Base-by-base conservation (phyloP, 2,797 vertebrate genomes). In the Gorsachius magnificus region DNA sequence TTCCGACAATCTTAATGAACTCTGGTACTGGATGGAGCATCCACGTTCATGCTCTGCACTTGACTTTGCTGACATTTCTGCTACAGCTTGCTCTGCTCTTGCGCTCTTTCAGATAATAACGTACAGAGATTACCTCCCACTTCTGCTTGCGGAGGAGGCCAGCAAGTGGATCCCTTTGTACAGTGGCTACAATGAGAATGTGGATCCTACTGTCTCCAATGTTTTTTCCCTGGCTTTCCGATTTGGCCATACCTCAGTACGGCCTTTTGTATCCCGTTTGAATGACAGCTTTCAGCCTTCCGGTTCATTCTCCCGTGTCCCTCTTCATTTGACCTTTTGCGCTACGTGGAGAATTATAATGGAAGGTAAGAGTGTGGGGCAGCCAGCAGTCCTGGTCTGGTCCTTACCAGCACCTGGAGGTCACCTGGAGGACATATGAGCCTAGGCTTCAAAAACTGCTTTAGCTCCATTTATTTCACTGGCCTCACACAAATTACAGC, bases 181-280 rank as follows among this genome's bases (percentile, higher is more conserved):
- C 80, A 36, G 57, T 4, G 96, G 94, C 46, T 96, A 95, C 33
- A 41, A 84, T 0, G 81, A 93, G 20, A n/a, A n/a, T 2, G 77
- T 90, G 70, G 87, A 95, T 92, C 95, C 96, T 0, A 90, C n/a
- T 7, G 69, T 53, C 45, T 78, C 92, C 29, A 92, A 95, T 6
- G 90, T 95, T 68, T 96, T 96, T 64, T 86, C 92, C 36, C 10
- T 96, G 86, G 90, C 95, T 68, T 96, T 96, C 58, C 89, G 50
- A 6, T 94, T 96, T 0, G 94, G 90, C 33, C 96, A 96, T 17
- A 36, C 69, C 0, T 86, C 29, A 0, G 90, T 96, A 22, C 83
- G 15, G 65, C 92, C 94, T 41, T 94, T 90, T 54, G 92, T 96
- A 31, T 71, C 89, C 77, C 65, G 57, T 26, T 16, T 95, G 56